These are phyloP conservation scores for Lineus longissimus DNA, from an alignment of 1,140 invertebrate genomes.

Conservation along the genomic window DNA sequence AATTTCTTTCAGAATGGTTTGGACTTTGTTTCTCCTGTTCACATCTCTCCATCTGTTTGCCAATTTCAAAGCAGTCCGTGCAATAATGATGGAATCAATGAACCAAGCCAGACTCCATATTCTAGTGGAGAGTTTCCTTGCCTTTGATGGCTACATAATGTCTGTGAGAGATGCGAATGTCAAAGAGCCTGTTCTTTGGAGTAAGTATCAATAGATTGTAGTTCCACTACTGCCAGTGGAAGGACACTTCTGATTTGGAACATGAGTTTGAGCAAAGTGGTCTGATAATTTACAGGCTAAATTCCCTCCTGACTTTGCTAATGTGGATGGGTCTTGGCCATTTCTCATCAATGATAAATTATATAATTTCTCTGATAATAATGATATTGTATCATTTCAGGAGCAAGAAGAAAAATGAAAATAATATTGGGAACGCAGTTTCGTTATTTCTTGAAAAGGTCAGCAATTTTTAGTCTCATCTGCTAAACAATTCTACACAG, in stretches of 20 bases:
- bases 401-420: constrained; percentile 25
- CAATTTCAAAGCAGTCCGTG: constrained; percentile 80
- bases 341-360: too few relatives aligned
- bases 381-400: constrained; percentile 26
- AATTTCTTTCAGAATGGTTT: constrained; percentile 61
- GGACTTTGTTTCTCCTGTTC: constrained; percentile 68
- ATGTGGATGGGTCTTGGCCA: too few relatives aligned
- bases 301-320: too few relatives aligned
- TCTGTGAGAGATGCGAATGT: constrained; percentile 31
- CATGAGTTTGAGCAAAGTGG: too few relatives aligned
- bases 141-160: constrained; percentile 18
- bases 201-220: too few relatives aligned
- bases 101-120: constrained; percentile 73
- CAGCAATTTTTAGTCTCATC: too few relatives aligned
- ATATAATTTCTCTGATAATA: too few relatives aligned
- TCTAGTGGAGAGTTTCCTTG: constrained; percentile 63
- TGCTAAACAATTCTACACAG: too few relatives aligned
- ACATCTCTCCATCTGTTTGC: constrained; percentile 77
- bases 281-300: too few relatives aligned
- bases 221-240: too few relatives aligned
- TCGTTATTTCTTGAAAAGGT: constrained; percentile 25
- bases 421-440: constrained; percentile 32
- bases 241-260: too few relatives aligned
- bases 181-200: constrained; percentile 45
- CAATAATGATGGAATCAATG: constrained; percentile 70